Evolutionary conservation across 2,797 vertebrate genomes (phyloP).

Genomic region (Esox lucius): DNA sequence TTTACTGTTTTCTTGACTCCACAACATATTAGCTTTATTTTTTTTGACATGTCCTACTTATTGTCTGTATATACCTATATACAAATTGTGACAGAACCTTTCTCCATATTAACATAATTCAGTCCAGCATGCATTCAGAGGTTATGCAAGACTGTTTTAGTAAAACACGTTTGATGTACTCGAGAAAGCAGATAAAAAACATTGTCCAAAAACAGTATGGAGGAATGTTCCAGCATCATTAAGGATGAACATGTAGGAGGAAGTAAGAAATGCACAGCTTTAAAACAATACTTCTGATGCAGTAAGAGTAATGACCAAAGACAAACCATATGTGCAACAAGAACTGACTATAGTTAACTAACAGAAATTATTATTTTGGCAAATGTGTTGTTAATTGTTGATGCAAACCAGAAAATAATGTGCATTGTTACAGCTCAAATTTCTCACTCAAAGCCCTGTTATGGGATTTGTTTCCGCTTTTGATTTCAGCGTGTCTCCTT

Average conservation of each 20-base stretch:
- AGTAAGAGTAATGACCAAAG: slow-evolving; percentile 22
- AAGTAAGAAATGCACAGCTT: slow-evolving; percentile 58
- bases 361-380: slow-evolving; percentile 72
- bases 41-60: slow-evolving; percentile 54
- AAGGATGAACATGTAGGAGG: slow-evolving; percentile 33
- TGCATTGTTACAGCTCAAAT: slow-evolving; percentile 62
- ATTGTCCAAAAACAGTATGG: slow-evolving; percentile 50
- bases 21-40: slow-evolving; percentile 46
- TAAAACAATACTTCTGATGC: slow-evolving; percentile 39
- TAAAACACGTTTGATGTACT: slow-evolving; percentile 48
- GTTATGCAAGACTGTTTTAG: slow-evolving; percentile 26
- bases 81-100: slow-evolving; percentile 52
- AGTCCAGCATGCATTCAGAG: slow-evolving; percentile 41
- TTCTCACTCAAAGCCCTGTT: slow-evolving; percentile 44
- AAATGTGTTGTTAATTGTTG: slow-evolving; percentile 63
- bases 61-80: slow-evolving; percentile 67
- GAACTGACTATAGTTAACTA: background rate
- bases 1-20: slow-evolving; percentile 64
- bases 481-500: slow-evolving; percentile 47
- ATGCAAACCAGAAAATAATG: slow-evolving; percentile 73
- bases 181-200: slow-evolving; percentile 71
- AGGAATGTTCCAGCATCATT: slow-evolving; percentile 58
- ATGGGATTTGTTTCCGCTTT: slow-evolving; percentile 32
- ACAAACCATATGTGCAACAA: slow-evolving; percentile 23
- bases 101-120: slow-evolving; percentile 41